phyloP scores from a whole-genome alignment of 92 coral and sea anemone genomes.

The Porites evermanni region DNA sequence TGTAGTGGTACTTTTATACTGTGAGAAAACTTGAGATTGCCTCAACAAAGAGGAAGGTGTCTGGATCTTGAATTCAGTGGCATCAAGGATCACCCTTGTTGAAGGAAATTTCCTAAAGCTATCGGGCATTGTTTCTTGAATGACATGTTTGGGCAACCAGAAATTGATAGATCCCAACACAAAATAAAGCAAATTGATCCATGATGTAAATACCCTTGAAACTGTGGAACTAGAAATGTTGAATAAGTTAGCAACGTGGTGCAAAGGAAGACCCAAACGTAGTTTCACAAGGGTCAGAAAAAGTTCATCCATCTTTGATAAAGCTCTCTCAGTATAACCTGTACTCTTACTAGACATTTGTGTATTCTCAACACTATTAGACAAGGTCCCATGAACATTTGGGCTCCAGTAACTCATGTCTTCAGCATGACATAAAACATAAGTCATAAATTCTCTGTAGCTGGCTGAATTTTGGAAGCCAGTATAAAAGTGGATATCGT shows the following conservation, averaged over 20 bases:
- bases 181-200: neutral
- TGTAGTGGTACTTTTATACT: neutral
- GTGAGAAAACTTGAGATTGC: neutral
- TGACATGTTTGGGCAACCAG: neutral
- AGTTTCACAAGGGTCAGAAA: neutral
- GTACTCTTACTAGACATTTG: neutral
- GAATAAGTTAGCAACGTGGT: neutral
- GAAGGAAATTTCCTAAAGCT: neutral
- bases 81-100: slow-evolving; percentile 38
- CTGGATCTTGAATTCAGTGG: slow-evolving; percentile 45
- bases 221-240: neutral
- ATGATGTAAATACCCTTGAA: slow-evolving; percentile 5
- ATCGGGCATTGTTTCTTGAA: neutral
- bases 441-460: slow-evolving; percentile 28
- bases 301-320: neutral
- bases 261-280: neutral
- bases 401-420: slow-evolving; percentile 10
- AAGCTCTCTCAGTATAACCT: neutral
- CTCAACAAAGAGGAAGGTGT: slow-evolving; percentile 20
- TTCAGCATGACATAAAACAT: slow-evolving; percentile 28
- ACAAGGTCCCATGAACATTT: neutral
- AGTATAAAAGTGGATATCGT: neutral
- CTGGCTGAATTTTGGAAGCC: neutral
- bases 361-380: neutral
- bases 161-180: neutral